A percentile compares a stretch with the other conserved stretches of the same genome.
These are phyloP conservation scores for Elgonia sp. DNA, from an alignment of 2,888 invertebrate species.

Conservation along the genomic window DNA sequence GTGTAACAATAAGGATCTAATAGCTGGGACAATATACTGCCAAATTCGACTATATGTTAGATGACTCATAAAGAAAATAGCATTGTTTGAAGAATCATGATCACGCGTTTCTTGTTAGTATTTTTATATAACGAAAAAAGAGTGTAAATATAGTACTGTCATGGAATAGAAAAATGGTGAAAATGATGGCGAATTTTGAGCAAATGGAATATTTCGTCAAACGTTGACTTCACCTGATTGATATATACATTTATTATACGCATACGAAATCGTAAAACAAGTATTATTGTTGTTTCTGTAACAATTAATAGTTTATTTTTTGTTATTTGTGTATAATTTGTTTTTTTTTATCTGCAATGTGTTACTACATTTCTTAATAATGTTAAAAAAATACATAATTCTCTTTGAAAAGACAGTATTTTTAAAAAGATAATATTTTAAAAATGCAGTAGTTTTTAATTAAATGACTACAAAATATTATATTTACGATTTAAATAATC, in stretches of 20 bases:
- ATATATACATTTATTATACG: not conserved
- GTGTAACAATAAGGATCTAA: constrained; percentile 78
- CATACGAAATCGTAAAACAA: constrained; percentile 21
- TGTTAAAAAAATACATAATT: too few relatives aligned
- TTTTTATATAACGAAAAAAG: constrained; percentile 83
- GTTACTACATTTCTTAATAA: not conserved
- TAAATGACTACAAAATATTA: too few relatives aligned
- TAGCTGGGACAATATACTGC: constrained; percentile 87
- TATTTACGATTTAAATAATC: too few relatives aligned
- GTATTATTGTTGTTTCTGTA: constrained; percentile 46
- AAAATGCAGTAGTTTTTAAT: too few relatives aligned
- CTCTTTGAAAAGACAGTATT: too few relatives aligned
- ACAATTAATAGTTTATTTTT: constrained; percentile 51
- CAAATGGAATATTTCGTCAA: constrained; percentile 76
- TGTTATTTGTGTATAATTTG: constrained; percentile 14
- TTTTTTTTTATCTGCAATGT: not conserved
- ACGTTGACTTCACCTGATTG: not conserved
- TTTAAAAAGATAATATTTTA: too few relatives aligned
- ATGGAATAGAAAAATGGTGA: constrained; percentile 40
- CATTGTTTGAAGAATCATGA: constrained; percentile 75
- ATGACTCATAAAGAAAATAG: constrained; percentile 82
- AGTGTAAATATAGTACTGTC: constrained; percentile 62
- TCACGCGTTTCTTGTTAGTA: constrained; percentile 85
- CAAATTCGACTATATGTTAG: constrained; percentile 86
- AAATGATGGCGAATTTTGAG: constrained; percentile 69